Conservation (phyloP, 2,113 vertebrate genomes). For the Tympanuchus pallidicinctus region DNA sequence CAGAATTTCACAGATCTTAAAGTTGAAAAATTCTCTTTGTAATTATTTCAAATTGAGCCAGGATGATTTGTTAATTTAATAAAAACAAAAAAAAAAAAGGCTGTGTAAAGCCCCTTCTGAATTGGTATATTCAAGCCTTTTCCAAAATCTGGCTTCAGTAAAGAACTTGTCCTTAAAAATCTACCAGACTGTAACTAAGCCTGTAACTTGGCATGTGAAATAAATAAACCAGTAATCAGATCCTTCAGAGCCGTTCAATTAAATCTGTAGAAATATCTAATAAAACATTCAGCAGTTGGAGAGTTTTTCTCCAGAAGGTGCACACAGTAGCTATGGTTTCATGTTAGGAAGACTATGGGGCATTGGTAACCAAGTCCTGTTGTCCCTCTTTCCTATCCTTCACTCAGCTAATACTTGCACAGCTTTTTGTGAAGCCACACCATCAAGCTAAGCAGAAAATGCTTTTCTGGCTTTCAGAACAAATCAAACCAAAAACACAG, state of each 20-base stretch:
- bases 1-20: slow-evolving; percentile 27
- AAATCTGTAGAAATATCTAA: slow-evolving; percentile 25
- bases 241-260: slow-evolving; percentile 16
- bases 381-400: not conserved
- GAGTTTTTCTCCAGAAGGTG: not conserved
- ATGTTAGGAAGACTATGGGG: not conserved
- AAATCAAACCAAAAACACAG: not conserved
- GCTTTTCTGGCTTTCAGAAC: slow-evolving; percentile 17
- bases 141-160: slow-evolving; percentile 11
- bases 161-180: slow-evolving; percentile 45
- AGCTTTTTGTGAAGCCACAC: not conserved
- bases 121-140: slow-evolving; percentile 45
- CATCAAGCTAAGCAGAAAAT: slow-evolving; percentile 26
- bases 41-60: not conserved
- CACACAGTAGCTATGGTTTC: not conserved
- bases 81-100: not conserved
- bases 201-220: slow-evolving; percentile 25
- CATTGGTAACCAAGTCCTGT: not conserved
- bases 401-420: not conserved
- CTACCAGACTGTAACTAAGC: slow-evolving; percentile 64
- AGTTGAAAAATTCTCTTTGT: not conserved
- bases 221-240: slow-evolving; percentile 40
- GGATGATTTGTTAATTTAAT: slow-evolving; percentile 43
- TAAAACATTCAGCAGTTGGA: slow-evolving; percentile 4
- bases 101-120: not conserved